Percentiles rank a stretch among this genome's conserved stretches.
These are phyloP conservation scores for Troilus luridus DNA, from an alignment of 2,888 invertebrate species.

Conservation along the genomic window DNA sequence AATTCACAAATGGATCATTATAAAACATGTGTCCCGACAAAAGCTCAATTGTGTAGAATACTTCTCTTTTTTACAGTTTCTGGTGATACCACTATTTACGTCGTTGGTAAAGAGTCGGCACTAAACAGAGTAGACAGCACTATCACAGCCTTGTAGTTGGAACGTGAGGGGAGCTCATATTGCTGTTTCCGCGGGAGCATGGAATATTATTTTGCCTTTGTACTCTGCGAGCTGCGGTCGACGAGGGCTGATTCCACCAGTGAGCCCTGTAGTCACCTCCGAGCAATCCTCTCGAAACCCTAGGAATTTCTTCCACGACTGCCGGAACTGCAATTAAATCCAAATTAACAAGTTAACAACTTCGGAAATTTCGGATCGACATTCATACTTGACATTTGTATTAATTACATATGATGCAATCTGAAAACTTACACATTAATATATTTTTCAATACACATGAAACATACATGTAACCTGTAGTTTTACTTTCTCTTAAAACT, in stretches of 20 bases:
- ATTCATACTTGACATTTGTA: no score
- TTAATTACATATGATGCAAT: no score
- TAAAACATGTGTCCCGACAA: background rate
- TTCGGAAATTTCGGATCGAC: no score
- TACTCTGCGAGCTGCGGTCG: background rate
- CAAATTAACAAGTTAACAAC: no score
- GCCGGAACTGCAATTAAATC: conserved; percentile 54
- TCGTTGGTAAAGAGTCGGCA: background rate
- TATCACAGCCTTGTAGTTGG: conserved; percentile 15
- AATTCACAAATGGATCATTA: background rate
- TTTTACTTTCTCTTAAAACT: no score
- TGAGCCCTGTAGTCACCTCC: conserved; percentile 29
- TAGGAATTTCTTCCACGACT: conserved; percentile 54
- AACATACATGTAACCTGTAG: no score
- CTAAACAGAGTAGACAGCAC: background rate
- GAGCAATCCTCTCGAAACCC: conserved; percentile 34
- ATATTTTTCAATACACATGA: no score
- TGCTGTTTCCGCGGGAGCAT: conserved; percentile 15
- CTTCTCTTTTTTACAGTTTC: background rate
- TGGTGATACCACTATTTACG: background rate
- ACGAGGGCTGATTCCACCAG: conserved; percentile 38
- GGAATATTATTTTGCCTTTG: background rate
- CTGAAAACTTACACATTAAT: no score
- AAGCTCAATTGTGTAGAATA: background rate
- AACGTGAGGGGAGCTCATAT: background rate